phyloP scores from a whole-genome alignment of 1,140 invertebrate genomes.

The Lethrus apterus region DNA sequence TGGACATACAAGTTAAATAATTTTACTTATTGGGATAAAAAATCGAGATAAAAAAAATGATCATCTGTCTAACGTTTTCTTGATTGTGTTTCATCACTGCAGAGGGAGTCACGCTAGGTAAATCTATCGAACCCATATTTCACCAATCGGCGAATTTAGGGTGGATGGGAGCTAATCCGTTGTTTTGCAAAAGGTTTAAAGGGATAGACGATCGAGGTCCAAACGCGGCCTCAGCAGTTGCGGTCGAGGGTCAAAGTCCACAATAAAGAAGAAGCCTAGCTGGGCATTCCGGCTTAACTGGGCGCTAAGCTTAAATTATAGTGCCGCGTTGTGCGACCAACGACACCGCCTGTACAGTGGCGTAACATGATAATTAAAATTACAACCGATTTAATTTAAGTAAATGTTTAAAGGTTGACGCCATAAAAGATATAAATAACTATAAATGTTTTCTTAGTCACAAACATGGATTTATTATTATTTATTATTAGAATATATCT shows the following conservation, averaged over 20 bases:
- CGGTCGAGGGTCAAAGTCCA: conserved; percentile 27
- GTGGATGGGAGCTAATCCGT: conserved; percentile 5
- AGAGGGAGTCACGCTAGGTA: too few species aligned
- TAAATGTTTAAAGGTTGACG: too few species aligned
- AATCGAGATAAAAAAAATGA: conserved; percentile 44
- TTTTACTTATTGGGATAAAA: too few species aligned
- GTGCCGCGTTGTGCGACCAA: conserved; percentile 19
- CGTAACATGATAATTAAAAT: too few species aligned
- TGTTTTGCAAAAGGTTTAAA: conserved; percentile 22
- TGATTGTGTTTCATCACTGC: background rate
- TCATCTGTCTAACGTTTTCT: conserved; percentile 20
- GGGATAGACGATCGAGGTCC: conserved; percentile 13
- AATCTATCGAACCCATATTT: conserved; percentile 15
- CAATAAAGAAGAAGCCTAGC: conserved; percentile 30
- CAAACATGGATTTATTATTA: too few species aligned
- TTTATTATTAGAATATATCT: too few species aligned
- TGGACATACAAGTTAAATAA: too few species aligned
- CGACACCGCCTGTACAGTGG: too few species aligned
- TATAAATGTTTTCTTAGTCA: too few species aligned
- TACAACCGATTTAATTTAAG: too few species aligned
- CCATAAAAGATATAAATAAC: too few species aligned
- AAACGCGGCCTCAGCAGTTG: conserved; percentile 25
- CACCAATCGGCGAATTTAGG: conserved; percentile 9
- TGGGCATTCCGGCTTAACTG: conserved; percentile 28
- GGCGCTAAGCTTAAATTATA: conserved; percentile 30